Evolutionary conservation across 2,888 invertebrate genomes (phyloP).

Genomic region (Ceratothoa steindachneri): DNA sequence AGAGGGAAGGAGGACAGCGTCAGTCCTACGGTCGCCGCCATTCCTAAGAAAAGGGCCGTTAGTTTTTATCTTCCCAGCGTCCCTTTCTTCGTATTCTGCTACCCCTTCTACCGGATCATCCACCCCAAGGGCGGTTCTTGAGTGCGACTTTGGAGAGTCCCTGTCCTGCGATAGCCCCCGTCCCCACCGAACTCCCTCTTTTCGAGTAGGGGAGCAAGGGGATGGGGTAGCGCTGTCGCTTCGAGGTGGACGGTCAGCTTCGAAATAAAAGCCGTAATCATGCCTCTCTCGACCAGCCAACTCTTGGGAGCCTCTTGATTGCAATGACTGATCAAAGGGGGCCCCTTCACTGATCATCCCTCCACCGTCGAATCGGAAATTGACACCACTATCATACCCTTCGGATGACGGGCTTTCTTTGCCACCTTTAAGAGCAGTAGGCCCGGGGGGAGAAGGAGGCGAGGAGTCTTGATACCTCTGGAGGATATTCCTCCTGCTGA

Average conservation of each 20-base stretch:
- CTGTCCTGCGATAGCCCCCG: not conserved
- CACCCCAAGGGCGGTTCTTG: not conserved
- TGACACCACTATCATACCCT: conserved; percentile 44
- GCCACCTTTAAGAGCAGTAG: not conserved
- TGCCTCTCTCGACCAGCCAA: conserved; percentile 15
- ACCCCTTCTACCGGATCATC: not conserved
- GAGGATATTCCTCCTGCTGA: not conserved
- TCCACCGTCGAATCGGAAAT: conserved; percentile 34
- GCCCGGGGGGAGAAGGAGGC: not conserved
- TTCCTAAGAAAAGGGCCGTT: not conserved
- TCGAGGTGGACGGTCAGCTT: not conserved
- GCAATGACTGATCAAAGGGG: not conserved
- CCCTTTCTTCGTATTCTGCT: too few relatives aligned
- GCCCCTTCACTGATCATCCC: conserved; percentile 26
- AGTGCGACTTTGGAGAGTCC: not conserved
- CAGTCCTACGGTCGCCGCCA: not conserved
- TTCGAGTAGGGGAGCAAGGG: not conserved
- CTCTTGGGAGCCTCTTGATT: not conserved
- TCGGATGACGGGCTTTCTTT: conserved; percentile 36
- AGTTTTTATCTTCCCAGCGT: too few relatives aligned
- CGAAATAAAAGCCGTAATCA: conserved; percentile 22
- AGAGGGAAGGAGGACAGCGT: not conserved
- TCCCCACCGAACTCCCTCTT: not conserved
- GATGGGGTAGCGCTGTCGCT: conserved; percentile 13
- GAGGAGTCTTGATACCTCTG: not conserved